Percentiles rank a stretch among this genome's conserved stretches.
Conservation (phyloP, 2,797 vertebrate species). For the Tapera naevia region DNA sequence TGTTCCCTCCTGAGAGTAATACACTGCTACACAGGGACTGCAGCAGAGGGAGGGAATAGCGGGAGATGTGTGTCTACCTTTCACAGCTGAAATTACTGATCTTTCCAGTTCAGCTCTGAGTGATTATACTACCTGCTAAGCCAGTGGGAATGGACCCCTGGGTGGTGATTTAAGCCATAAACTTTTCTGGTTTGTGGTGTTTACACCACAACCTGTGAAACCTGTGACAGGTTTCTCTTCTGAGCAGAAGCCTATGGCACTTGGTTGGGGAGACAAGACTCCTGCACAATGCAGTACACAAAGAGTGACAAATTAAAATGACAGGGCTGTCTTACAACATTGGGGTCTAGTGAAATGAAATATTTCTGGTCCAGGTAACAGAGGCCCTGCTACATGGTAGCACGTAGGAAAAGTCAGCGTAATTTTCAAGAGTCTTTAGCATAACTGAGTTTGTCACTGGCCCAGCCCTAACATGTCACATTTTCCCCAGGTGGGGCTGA, state of each 20-base stretch:
- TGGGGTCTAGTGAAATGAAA: conserved; percentile 78
- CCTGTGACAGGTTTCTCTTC: conserved; percentile 62
- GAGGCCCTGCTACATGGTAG: conserved; percentile 66
- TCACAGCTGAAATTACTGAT: neutral
- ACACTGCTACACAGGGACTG: conserved; percentile 15
- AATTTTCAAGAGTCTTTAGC: conserved; percentile 58
- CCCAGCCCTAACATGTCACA: neutral
- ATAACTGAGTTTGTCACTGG: conserved; percentile 69
- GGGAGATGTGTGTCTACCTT: neutral
- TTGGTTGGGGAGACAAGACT: conserved; percentile 72
- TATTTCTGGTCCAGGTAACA: conserved; percentile 75
- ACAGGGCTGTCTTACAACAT: conserved; percentile 80
- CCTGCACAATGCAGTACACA: conserved; percentile 56
- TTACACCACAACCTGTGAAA: too few species aligned
- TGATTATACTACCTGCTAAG: conserved; percentile 65
- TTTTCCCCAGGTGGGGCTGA: conserved; percentile 33
- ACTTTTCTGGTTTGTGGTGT: conserved; percentile 63
- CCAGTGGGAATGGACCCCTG: conserved; percentile 40
- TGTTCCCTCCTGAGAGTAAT: conserved; percentile 7
- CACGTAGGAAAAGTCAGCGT: conserved; percentile 57
- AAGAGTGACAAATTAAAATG: conserved; percentile 84
- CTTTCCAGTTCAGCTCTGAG: conserved; percentile 56
- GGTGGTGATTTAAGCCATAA: conserved; percentile 70
- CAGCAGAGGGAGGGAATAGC: neutral
- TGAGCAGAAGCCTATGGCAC: conserved; percentile 76